Base-by-base conservation (phyloP, 1,140 invertebrate species). In the Xylocopa sonorina region DNA sequence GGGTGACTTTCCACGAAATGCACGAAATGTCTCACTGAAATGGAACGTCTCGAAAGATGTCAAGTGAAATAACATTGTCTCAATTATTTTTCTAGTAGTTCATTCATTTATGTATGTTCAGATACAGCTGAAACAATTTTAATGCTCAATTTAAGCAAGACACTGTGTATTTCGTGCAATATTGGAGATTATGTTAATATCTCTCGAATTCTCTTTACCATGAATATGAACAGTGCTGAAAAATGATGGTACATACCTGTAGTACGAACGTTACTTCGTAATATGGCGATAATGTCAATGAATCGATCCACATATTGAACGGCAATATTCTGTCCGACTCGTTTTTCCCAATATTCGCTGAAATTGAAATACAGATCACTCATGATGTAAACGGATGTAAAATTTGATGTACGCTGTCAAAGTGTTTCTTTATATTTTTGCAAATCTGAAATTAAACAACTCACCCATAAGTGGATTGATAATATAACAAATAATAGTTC, bases 261-360 rank as follows among this genome's bases (percentile, higher is more conserved):
- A 88, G 29, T 0, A 27, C 12, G 12, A 79, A 88, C 24, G 57
- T 72, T n/a, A 87, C 50, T 51, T 88, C 87, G 24, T 82, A 88
- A 48, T 85, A 88, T 0, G 87, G 87, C 2, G 85, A 60, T 1
- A 32, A 7, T 50, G 3, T 72, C 21, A 64, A 58, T 10, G 87
- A 60, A 34, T 81, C 38, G 12, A 88, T 0, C 82, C 80, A 82
- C 9, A 88, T 48, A 14, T 80, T 82, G 32, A 85, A 88, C 0
- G 87, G 87, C 9, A 88, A 34, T 51, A 71, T 9, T 10, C 84
- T 74, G 0, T 88, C 80, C 0, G 83, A 82, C 29, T 68, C 78
- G 21, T 89, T 87, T 38, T 0, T 73, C 1, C 62, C 73, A 38
- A 55, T 66, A 53, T 79, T 58, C 12, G 41, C 64, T 73, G 41